Evolutionary conservation across 2,113 vertebrate species (phyloP).

Genomic region (Perca flavescens): DNA sequence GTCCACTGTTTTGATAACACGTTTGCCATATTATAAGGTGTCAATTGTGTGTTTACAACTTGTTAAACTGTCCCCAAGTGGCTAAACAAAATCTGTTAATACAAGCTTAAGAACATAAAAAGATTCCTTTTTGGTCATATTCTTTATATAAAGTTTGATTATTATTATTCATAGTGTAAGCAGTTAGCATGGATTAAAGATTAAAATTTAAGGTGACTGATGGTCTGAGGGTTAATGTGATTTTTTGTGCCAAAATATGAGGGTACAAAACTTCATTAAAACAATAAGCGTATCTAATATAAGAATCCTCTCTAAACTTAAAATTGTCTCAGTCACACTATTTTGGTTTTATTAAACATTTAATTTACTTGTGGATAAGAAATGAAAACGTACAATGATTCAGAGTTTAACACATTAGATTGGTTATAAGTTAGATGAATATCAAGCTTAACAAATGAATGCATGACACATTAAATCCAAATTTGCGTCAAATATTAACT

Average conservation of each 20-base stretch:
- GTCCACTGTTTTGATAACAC: no score
- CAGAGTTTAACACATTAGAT: not conserved
- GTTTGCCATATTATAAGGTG: no score
- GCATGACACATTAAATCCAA: not conserved
- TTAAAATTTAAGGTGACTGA: no score
- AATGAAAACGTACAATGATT: not conserved
- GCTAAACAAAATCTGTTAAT: no score
- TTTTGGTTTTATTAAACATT: not conserved
- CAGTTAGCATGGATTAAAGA: not conserved
- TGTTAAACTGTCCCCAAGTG: not conserved
- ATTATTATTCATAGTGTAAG: no score
- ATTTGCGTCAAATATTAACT: not conserved
- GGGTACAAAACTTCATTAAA: not conserved
- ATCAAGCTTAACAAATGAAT: not conserved
- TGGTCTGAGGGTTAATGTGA: not conserved
- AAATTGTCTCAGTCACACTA: not conserved
- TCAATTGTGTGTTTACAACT: no score
- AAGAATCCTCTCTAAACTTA: not conserved
- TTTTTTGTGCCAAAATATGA: not conserved
- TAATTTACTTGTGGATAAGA: not conserved
- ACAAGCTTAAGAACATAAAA: no score
- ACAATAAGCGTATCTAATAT: no score
- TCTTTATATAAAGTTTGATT: not conserved
- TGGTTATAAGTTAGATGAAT: not conserved
- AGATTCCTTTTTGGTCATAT: no score